Percentiles rank a stretch among this genome's conserved stretches.
phyloP scores from a whole-genome alignment of 2,797 vertebrate genomes.

The Cryptoblepharus egeriae region DNA sequence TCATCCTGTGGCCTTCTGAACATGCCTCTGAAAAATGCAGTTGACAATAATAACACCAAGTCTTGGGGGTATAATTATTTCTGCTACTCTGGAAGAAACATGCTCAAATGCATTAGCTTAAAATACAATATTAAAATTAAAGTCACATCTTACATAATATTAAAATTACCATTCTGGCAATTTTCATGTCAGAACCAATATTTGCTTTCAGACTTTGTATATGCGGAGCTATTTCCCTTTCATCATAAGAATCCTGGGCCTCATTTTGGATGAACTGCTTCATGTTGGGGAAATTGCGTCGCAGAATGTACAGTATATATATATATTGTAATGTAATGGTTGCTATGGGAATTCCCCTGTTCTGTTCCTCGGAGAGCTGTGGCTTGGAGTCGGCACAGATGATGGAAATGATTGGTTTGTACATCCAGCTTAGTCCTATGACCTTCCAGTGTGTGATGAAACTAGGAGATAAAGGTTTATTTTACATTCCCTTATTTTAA shows the following conservation, averaged over 20 bases:
- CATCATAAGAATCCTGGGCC: conserved; percentile 5
- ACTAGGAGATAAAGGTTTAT: neutral
- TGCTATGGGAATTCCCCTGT: conserved; percentile 49
- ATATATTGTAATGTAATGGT: neutral
- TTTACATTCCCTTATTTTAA: neutral
- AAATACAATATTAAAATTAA: neutral
- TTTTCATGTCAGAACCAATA: conserved; percentile 24
- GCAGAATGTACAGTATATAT: neutral
- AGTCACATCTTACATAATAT: no score
- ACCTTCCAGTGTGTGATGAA: conserved; percentile 19
- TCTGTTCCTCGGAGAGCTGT: conserved; percentile 17
- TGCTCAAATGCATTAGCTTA: conserved; percentile 19
- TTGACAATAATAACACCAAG: neutral
- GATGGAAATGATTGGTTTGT: conserved; percentile 18
- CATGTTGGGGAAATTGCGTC: neutral
- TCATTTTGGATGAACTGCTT: conserved; percentile 31
- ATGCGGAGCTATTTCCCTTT: conserved; percentile 39
- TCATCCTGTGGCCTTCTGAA: no score
- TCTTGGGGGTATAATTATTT: conserved; percentile 10
- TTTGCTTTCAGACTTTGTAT: conserved; percentile 50
- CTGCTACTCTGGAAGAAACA: neutral
- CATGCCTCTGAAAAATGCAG: no score
- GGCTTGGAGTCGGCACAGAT: conserved; percentile 23
- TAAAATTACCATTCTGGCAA: conserved; percentile 17
- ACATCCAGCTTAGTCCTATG: conserved; percentile 23